These are phyloP conservation scores for Coluber constrictor DNA, from an alignment of 2,797 vertebrate species.

Conservation along the genomic window DNA sequence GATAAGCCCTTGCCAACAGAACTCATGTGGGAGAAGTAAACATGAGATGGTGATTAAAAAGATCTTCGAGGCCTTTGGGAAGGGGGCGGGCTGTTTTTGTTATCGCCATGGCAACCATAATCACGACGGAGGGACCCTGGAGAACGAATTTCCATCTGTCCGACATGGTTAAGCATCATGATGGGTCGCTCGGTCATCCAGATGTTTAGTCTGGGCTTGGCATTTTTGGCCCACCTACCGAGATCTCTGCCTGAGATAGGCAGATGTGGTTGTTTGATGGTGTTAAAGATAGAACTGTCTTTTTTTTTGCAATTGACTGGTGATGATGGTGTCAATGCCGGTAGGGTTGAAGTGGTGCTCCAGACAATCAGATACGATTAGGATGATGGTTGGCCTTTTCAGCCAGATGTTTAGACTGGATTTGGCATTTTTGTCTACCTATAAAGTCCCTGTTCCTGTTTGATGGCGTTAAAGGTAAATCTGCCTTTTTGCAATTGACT, in stretches of 20 bases:
- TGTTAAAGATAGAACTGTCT: background rate
- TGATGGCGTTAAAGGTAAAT: too few relatives aligned
- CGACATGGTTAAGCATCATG: constrained; percentile 5
- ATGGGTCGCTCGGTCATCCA: background rate
- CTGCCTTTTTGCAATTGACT: too few relatives aligned
- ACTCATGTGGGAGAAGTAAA: constrained; percentile 27
- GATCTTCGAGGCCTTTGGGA: constrained; percentile 53
- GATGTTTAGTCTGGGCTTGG: background rate
- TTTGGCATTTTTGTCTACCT: too few relatives aligned
- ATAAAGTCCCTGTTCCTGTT: too few relatives aligned
- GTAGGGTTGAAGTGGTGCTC: too few relatives aligned
- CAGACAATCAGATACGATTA: background rate
- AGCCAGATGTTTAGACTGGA: too few relatives aligned
- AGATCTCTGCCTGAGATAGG: background rate
- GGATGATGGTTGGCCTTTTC: too few relatives aligned
- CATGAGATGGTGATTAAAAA: constrained; percentile 33
- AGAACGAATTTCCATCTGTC: constrained; percentile 44
- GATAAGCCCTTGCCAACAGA: background rate
- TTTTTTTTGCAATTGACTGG: background rate
- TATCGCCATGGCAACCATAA: constrained; percentile 69
- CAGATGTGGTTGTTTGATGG: background rate
- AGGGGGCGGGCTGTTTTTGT: constrained; percentile 57
- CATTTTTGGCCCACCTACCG: background rate
- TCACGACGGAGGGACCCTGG: constrained; percentile 25
- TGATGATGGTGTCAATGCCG: background rate